phyloP scores from a whole-genome alignment of 2,888 invertebrate genomes.

The Nipponacmea schrenckii region DNA sequence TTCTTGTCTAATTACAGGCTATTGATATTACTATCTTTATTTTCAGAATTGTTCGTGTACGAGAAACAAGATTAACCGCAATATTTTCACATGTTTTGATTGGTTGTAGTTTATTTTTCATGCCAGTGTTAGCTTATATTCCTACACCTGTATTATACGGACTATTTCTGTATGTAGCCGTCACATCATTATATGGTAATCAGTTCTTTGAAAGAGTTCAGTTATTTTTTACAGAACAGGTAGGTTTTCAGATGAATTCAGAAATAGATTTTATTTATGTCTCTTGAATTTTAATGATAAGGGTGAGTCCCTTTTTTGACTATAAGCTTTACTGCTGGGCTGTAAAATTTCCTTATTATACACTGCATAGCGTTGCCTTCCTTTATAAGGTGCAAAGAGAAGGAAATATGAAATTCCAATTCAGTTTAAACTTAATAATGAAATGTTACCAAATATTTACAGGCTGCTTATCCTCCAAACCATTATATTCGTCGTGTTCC shows the following conservation, averaged over 20 bases:
- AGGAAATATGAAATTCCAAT: too few relatives aligned
- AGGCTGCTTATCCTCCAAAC: constrained; percentile 71
- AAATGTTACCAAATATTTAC: constrained; percentile 38
- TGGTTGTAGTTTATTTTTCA: constrained; percentile 71
- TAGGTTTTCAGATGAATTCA: too few relatives aligned
- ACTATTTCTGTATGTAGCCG: constrained; percentile 73
- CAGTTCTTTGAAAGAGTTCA: constrained; percentile 73
- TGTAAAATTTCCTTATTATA: not conserved
- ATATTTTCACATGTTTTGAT: constrained; percentile 72
- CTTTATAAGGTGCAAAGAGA: too few relatives aligned
- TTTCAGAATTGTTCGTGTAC: constrained; percentile 70
- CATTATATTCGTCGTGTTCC: constrained; percentile 71
- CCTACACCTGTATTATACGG: constrained; percentile 73
- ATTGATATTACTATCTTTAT: not conserved
- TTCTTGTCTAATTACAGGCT: not conserved
- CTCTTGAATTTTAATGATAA: too few relatives aligned
- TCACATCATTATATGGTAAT: constrained; percentile 72
- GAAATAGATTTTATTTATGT: too few relatives aligned
- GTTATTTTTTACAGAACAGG: constrained; percentile 73
- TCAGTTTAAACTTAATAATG: too few relatives aligned
- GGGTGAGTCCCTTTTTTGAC: too few relatives aligned
- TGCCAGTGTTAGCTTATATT: constrained; percentile 71
- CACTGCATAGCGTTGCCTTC: too few relatives aligned
- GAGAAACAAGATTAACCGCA: constrained; percentile 72
- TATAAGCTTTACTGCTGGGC: too few relatives aligned